Percentiles rank a stretch among this genome's conserved stretches.
Conservation (phyloP, 2,888 invertebrate genomes). For the Bruchidius siliquastri region DNA sequence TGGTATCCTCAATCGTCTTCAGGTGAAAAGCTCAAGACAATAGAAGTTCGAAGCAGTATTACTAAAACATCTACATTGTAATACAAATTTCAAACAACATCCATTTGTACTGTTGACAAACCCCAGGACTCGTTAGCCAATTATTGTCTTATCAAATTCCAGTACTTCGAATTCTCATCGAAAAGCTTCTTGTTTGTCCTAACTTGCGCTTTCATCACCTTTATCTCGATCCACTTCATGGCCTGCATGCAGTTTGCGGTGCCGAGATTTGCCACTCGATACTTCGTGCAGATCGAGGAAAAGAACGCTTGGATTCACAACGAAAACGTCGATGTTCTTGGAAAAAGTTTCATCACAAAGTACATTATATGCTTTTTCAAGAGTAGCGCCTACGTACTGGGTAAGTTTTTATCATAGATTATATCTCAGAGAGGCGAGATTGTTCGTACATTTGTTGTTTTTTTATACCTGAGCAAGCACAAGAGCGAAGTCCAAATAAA, state of each 20-base stretch:
- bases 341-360: neutral
- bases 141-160: neutral
- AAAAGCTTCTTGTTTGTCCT: slow-evolving; percentile 4
- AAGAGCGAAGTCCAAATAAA: too few relatives aligned
- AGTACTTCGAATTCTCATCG: slow-evolving; percentile 4
- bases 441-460: too few relatives aligned
- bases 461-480: too few relatives aligned
- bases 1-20: too few relatives aligned
- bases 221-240: slow-evolving; percentile 3
- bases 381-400: slow-evolving; percentile 8
- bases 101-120: too few relatives aligned
- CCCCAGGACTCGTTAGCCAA: too few relatives aligned
- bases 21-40: too few relatives aligned
- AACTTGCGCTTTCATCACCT: neutral
- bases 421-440: too few relatives aligned
- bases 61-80: too few relatives aligned
- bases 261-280: slow-evolving; percentile 2
- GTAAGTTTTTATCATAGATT: slow-evolving; percentile 4
- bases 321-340: neutral
- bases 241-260: slow-evolving; percentile 4
- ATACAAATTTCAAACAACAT: too few relatives aligned
- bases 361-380: slow-evolving; percentile 5
- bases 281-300: neutral
- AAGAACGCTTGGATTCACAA: neutral
- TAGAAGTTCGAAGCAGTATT: too few relatives aligned